Conservation (phyloP, 1,140 invertebrate species). For the Latrodectus geometricus region DNA sequence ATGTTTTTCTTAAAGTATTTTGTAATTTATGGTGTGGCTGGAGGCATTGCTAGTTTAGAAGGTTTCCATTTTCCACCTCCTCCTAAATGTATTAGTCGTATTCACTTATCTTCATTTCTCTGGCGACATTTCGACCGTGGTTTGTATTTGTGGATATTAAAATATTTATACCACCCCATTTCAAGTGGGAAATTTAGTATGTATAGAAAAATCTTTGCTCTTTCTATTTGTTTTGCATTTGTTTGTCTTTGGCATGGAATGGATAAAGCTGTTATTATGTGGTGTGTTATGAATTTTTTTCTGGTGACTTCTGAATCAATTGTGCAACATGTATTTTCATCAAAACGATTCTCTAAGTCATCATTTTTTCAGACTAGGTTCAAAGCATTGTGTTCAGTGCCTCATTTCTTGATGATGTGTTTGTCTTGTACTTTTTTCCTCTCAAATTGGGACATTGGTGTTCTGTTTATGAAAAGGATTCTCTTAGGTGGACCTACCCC, state of each 20-base stretch:
- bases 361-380: neutral
- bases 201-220: constrained; percentile 37
- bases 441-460: constrained; percentile 63
- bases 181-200: neutral
- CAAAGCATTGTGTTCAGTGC: constrained; percentile 36
- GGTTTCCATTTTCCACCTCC: constrained; percentile 60
- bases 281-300: constrained; percentile 61
- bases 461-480: constrained; percentile 24
- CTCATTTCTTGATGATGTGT: constrained; percentile 61
- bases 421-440: constrained; percentile 63
- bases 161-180: constrained; percentile 58
- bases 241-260: constrained; percentile 64
- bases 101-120: constrained; percentile 59
- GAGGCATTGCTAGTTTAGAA: constrained; percentile 49
- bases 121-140: constrained; percentile 64
- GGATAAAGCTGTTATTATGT: constrained; percentile 56
- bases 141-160: constrained; percentile 59
- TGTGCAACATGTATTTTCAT: neutral
- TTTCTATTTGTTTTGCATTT: constrained; percentile 62
- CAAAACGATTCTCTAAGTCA: neutral
- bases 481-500: constrained; percentile 39
- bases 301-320: constrained; percentile 57
- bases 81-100: constrained; percentile 62
- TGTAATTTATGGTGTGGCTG: constrained; percentile 62
- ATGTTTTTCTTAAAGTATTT: constrained; percentile 64